These are phyloP conservation scores for Cheilosia impressa DNA, from an alignment of 2,888 invertebrate genomes.

Conservation along the genomic window DNA sequence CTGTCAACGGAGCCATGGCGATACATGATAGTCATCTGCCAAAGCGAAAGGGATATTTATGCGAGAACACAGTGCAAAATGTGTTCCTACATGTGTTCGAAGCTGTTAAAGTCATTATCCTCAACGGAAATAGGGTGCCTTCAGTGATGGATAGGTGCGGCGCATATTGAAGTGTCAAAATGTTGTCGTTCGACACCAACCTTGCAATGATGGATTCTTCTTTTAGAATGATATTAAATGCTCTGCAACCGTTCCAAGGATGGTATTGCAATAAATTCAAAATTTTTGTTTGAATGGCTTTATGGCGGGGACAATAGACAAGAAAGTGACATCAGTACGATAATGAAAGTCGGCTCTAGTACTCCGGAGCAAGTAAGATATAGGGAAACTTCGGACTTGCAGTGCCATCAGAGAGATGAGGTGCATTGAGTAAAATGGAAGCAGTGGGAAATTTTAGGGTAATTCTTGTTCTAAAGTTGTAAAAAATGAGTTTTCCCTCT, in stretches of 20 bases:
- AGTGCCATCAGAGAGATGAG: too few species aligned
- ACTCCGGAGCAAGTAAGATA: background rate
- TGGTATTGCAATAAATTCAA: constrained; percentile 42
- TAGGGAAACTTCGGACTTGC: too few species aligned
- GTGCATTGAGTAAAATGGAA: too few species aligned
- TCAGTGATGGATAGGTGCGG: constrained; percentile 36
- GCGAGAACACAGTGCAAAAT: constrained; percentile 37
- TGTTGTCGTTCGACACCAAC: background rate
- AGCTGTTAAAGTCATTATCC: constrained; percentile 58
- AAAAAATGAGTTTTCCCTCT: too few species aligned
- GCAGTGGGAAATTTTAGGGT: too few species aligned
- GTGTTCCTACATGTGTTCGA: constrained; percentile 63
- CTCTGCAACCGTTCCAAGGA: constrained; percentile 23
- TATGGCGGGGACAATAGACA: background rate
- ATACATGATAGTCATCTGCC: constrained; percentile 39
- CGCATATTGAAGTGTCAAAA: constrained; percentile 56
- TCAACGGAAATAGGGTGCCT: constrained; percentile 32
- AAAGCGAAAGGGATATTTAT: constrained; percentile 36
- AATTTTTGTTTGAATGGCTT: constrained; percentile 22
- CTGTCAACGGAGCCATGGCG: constrained; percentile 44
- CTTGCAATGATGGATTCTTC: background rate
- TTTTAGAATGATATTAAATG: constrained; percentile 31
- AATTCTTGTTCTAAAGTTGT: too few species aligned
- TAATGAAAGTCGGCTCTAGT: constrained; percentile 52
- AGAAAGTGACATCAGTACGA: constrained; percentile 2